These are phyloP conservation scores for Anarrhichthys ocellatus DNA, from an alignment of 2,113 vertebrate genomes.

Conservation along the genomic window DNA sequence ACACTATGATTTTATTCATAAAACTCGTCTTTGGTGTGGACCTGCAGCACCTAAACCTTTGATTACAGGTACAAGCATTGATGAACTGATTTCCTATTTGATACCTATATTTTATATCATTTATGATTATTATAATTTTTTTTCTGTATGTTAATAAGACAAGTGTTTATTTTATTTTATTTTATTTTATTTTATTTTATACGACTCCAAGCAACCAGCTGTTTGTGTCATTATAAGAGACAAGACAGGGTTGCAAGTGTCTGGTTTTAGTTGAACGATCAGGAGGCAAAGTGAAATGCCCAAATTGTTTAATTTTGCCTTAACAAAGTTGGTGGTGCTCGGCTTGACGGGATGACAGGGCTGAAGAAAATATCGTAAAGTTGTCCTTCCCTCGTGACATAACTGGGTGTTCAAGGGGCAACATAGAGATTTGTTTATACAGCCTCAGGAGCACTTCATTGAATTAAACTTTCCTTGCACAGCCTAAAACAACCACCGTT, in stretches of 20 bases:
- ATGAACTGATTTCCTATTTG: conserved; percentile 50
- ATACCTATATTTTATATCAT: conserved; percentile 64
- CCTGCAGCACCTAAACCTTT: conserved; percentile 2
- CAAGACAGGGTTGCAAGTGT: conserved; percentile 13
- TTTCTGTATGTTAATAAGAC: conserved; percentile 17
- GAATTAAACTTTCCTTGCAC: conserved; percentile 6
- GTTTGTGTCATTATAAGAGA: conserved; percentile 20
- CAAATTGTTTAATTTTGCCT: conserved; percentile 66
- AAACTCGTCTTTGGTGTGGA: conserved; percentile 2
- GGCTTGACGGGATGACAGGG: not conserved
- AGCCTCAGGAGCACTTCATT: conserved; percentile 15
- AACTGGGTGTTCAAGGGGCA: not conserved
- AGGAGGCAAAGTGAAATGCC: conserved; percentile 48
- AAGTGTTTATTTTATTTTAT: not conserved
- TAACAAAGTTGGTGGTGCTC: conserved; percentile 67
- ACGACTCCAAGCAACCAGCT: conserved; percentile 32
- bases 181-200: conserved; percentile 35
- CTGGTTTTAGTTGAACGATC: conserved; percentile 11
- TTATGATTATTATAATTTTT: conserved; percentile 14
- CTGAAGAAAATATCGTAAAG: not conserved
- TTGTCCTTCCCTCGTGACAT: not conserved
- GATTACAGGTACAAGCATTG: conserved; percentile 5
- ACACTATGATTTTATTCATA: not conserved
- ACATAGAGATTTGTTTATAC: conserved; percentile 17
- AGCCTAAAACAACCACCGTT: conserved; percentile 10